Evolutionary conservation across 2,888 invertebrate species (phyloP).

Genomic region (Cosmopolites sordidus): DNA sequence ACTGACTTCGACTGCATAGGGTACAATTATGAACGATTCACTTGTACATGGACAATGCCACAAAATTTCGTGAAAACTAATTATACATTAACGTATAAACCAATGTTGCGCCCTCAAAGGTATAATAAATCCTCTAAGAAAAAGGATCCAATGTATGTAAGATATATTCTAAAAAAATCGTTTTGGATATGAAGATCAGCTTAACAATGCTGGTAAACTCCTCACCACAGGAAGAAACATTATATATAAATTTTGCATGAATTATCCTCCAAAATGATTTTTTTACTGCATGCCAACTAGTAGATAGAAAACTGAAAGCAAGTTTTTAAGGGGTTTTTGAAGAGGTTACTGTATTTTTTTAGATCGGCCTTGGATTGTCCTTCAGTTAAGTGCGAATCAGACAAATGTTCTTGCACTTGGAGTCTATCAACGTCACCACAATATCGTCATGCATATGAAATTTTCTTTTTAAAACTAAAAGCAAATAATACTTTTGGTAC

Average conservation of each 20-base stretch:
- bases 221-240: too few species aligned
- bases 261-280: conserved; percentile 17
- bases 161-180: conserved; percentile 21
- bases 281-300: conserved; percentile 18
- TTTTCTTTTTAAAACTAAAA: conserved; percentile 11
- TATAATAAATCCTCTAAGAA: conserved; percentile 26
- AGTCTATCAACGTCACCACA: conserved; percentile 13
- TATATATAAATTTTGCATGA: too few species aligned
- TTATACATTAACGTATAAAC: conserved; percentile 52
- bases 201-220: too few species aligned
- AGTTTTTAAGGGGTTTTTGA: too few species aligned
- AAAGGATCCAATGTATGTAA: conserved; percentile 10
- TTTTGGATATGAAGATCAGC: conserved; percentile 12
- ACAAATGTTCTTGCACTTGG: conserved; percentile 18
- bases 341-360: not conserved
- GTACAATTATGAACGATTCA: conserved; percentile 67
- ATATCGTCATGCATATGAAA: conserved; percentile 19
- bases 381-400: not conserved
- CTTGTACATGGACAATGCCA: conserved; percentile 68
- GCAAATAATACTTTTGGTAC: conserved; percentile 19
- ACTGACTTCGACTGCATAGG: conserved; percentile 68
- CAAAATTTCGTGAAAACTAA: conserved; percentile 55
- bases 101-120: conserved; percentile 47
- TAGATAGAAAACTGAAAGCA: not conserved
- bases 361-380: conserved; percentile 9